These are phyloP conservation scores for Scortum barcoo DNA, from an alignment of 2,113 vertebrate species.

Conservation along the genomic window DNA sequence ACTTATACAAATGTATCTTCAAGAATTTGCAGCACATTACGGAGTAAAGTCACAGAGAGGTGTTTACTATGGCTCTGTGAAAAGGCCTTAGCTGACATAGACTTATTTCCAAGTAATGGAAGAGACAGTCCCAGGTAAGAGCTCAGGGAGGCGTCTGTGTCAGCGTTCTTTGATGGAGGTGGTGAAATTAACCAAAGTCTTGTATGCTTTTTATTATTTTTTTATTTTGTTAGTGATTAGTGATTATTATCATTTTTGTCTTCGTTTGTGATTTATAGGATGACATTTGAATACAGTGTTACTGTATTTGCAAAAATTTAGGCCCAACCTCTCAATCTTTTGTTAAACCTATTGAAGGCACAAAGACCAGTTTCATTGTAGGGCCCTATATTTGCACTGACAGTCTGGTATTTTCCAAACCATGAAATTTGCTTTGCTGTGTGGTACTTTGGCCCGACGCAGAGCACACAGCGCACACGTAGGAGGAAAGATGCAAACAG, in stretches of 20 bases:
- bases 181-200: too few relatives aligned
- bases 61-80: neutral
- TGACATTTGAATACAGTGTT: too few relatives aligned
- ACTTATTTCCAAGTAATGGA: neutral
- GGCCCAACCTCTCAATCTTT: too few relatives aligned
- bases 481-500: neutral
- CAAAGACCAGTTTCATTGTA: neutral
- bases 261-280: neutral
- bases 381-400: neutral
- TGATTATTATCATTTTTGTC: too few relatives aligned
- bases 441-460: neutral
- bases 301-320: too few relatives aligned
- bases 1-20: neutral
- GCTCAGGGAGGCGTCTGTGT: too few relatives aligned
- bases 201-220: too few relatives aligned
- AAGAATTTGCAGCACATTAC: neutral
- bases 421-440: neutral
- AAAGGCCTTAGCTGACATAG: neutral
- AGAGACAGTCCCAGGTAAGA: neutral
- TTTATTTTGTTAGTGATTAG: too few relatives aligned
- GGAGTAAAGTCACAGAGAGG: neutral
- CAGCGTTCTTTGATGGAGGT: too few relatives aligned
- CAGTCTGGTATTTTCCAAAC: neutral
- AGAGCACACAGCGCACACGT: neutral
- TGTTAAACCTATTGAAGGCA: too few relatives aligned